A percentile compares a stretch with the other conserved stretches of the same genome.
These are phyloP conservation scores for Aurelia sp. DNA, from an alignment of 30 jellyfish, hydroid and myxozoan genomes.

Conservation along the genomic window DNA sequence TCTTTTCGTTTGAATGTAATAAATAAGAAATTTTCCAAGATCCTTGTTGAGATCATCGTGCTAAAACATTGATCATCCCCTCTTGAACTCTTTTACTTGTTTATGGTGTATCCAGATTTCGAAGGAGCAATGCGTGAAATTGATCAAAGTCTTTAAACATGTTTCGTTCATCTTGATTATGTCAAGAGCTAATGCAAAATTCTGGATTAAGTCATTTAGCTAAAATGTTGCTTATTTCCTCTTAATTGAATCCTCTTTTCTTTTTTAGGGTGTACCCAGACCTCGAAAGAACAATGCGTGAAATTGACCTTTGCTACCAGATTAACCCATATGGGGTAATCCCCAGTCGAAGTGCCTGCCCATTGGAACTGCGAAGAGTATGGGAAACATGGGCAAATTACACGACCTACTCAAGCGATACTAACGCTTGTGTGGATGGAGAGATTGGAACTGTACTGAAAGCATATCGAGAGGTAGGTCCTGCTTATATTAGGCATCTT, in stretches of 20 bases:
- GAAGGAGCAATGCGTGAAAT: no score
- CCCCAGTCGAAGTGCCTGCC: slow-evolving; percentile 96
- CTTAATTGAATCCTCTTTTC: background rate
- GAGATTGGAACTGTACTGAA: slow-evolving; percentile 94
- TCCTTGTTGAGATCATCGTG: no score
- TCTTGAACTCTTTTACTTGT: no score
- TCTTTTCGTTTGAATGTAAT: no score
- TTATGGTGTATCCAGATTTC: no score
- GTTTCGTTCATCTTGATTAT: no score
- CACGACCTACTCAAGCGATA: slow-evolving; percentile 43
- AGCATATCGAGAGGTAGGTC: slow-evolving; percentile 85
- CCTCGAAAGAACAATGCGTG: slow-evolving; percentile 90
- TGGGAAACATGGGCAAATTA: slow-evolving; percentile 89
- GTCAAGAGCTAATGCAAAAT: no score
- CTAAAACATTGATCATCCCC: no score
- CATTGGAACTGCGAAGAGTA: slow-evolving; percentile 77
- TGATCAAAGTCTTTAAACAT: no score
- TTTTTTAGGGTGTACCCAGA: slow-evolving; percentile 81
- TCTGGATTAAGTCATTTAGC: background rate
- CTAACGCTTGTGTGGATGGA: slow-evolving; percentile 88
- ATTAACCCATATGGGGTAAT: slow-evolving; percentile 92
- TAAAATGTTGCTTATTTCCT: background rate
- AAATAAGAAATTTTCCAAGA: no score
- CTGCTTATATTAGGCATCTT: background rate
- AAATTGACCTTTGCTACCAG: slow-evolving; percentile 82